Base-by-base conservation (phyloP, 2,888 invertebrate species). In the Agrotis exclamationis region DNA sequence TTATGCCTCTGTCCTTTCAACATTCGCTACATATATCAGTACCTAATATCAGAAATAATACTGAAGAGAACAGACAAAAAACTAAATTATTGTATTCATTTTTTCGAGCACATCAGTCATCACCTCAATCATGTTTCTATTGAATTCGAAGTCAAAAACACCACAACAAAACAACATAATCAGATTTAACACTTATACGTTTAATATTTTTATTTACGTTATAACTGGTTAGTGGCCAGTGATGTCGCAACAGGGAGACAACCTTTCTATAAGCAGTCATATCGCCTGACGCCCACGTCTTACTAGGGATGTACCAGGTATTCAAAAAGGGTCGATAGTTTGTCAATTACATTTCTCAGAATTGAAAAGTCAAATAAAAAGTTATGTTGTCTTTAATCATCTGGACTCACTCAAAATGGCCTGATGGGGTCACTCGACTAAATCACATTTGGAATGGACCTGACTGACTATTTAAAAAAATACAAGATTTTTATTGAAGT, bases 171-270 rank as follows among this genome's bases (percentile, higher is more conserved):
- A 80, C 65, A 79, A 85, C 74, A 83, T 79, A 80, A 80, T 80
- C 72, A 79, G 75, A 80, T 82, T 83, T 75, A 71, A 82, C 76
- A 81, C 54, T 70, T 72, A 70, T 77, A 73, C 56, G 80, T 82
- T 82, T 80, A 84, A 86, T 85, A 83, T 85, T 84, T 85, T 84
- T 82, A 85, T 85, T 83, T 76, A 77, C 69, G 69, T 63, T 72
- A 65, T 67, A 82, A 85, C 82, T 83, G 81, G 79, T 83, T 74
- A 44, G 68, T 70, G 63, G 64, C 73, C 69, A 62, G 73, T 87
- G 89, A 89, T 89, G 94, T 93, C 90, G 93, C 91, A 94, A 94
- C 89, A 86, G 89, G 92, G 89, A 90, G 89, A 89, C 87, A 82
- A 90, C 89, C 88, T 88, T 88, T 87, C 87, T 89, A 88, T 88